phyloP scores from a whole-genome alignment of 2,888 invertebrate genomes.

The Agrochola lota region DNA sequence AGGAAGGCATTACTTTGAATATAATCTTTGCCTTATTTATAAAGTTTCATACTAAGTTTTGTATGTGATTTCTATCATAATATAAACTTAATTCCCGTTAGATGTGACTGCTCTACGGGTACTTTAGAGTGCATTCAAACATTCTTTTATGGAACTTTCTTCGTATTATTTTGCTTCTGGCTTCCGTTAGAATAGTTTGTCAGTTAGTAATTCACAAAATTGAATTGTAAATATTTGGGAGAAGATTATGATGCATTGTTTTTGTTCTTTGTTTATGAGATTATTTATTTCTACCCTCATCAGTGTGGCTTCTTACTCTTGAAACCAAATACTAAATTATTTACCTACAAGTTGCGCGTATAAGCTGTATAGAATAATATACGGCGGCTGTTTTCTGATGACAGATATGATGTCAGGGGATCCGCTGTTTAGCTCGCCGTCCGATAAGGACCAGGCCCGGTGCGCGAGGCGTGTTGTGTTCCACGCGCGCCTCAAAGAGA shows the following conservation, averaged over 20 bases:
- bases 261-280: not conserved
- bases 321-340: not conserved
- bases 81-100: not conserved
- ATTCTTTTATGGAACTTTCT: not conserved
- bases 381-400: no score
- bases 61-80: not conserved
- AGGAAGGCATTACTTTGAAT: not conserved
- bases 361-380: not conserved
- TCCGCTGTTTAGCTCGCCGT: no score
- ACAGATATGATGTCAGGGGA: no score
- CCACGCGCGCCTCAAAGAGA: no score
- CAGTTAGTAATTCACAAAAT: not conserved
- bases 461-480: no score
- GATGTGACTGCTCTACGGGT: not conserved
- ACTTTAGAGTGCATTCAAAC: not conserved
- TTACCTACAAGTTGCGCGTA: not conserved
- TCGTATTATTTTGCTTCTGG: not conserved
- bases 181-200: not conserved
- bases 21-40: not conserved
- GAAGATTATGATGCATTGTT: not conserved
- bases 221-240: not conserved
- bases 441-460: no score
- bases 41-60: not conserved
- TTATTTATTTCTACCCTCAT: not conserved
- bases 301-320: not conserved